Evolutionary conservation across 2,113 vertebrate genomes (phyloP).

Genomic region (Podilymbus podiceps): DNA sequence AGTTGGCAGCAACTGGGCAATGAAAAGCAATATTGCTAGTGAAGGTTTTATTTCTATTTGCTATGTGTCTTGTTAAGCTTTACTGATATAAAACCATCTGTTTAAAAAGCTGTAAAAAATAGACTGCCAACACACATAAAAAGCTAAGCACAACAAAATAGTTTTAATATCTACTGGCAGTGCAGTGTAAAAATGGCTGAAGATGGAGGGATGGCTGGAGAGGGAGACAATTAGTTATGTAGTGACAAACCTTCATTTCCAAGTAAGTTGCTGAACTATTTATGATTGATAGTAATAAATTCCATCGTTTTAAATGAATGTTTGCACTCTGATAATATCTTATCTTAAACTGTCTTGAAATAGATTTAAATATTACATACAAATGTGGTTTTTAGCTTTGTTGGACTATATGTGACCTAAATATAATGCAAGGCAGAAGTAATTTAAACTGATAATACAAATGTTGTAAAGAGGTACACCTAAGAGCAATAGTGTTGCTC

Average conservation of each 20-base stretch:
- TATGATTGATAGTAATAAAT: neutral
- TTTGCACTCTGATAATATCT: neutral
- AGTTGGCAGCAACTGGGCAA: slow-evolving; percentile 52
- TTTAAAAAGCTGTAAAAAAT: slow-evolving; percentile 70
- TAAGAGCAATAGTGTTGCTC: neutral
- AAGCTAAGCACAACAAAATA: slow-evolving; percentile 54
- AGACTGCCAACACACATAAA: slow-evolving; percentile 36
- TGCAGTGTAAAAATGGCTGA: neutral
- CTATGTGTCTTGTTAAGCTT: slow-evolving; percentile 66
- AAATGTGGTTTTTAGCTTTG: neutral
- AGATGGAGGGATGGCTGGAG: neutral
- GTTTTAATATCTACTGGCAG: slow-evolving; percentile 17
- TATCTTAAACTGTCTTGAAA: neutral
- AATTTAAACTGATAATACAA: neutral
- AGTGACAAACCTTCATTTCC: neutral
- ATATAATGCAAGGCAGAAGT: neutral
- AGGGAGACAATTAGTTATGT: neutral
- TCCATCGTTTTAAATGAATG: neutral
- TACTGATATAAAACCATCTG: slow-evolving; percentile 69
- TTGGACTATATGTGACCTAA: neutral
- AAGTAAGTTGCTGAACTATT: neutral
- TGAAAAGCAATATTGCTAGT: slow-evolving; percentile 59
- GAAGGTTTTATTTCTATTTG: slow-evolving; percentile 65
- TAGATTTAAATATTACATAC: neutral
- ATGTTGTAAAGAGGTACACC: neutral